A percentile compares a stretch with the other conserved stretches of the same genome.
phyloP scores from a whole-genome alignment of 2,113 vertebrate species.

The Dendrocopos noguchii region DNA sequence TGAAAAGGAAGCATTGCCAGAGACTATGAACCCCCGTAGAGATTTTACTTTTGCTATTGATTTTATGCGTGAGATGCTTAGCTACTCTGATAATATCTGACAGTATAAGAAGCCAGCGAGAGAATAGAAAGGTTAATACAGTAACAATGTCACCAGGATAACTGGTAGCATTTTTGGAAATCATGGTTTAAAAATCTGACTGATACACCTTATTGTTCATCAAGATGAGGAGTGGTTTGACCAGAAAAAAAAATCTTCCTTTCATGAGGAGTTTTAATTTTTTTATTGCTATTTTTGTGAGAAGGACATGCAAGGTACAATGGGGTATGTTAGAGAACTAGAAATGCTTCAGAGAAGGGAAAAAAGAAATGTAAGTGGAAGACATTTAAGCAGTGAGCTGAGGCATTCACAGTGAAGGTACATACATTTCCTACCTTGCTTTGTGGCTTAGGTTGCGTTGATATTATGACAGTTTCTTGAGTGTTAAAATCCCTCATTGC shows the following conservation, averaged over 20 bases:
- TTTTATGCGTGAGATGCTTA: constrained; percentile 54
- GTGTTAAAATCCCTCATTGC: not conserved
- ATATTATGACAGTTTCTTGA: accelerated
- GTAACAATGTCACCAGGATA: constrained; percentile 17
- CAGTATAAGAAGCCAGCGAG: constrained; percentile 40
- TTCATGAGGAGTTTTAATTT: not conserved
- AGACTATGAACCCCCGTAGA: constrained; percentile 34
- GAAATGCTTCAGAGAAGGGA: not conserved
- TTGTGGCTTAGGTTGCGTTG: accelerated
- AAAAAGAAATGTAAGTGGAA: not conserved
- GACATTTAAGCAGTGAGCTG: not conserved
- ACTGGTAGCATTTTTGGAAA: not conserved
- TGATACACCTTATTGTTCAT: not conserved
- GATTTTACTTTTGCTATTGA: constrained; percentile 62
- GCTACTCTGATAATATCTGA: constrained; percentile 43
- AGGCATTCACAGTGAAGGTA: not conserved
- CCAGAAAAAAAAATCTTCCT: not conserved
- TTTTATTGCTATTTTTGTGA: not conserved
- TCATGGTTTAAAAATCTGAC: not conserved
- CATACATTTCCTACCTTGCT: not conserved
- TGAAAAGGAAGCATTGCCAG: constrained; percentile 36
- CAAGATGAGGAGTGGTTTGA: not conserved
- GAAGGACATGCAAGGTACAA: not conserved
- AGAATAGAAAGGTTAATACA: constrained; percentile 31
- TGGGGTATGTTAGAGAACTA: not conserved